phyloP scores from a whole-genome alignment of 2,113 vertebrate species.

The Pithys albifrons region DNA sequence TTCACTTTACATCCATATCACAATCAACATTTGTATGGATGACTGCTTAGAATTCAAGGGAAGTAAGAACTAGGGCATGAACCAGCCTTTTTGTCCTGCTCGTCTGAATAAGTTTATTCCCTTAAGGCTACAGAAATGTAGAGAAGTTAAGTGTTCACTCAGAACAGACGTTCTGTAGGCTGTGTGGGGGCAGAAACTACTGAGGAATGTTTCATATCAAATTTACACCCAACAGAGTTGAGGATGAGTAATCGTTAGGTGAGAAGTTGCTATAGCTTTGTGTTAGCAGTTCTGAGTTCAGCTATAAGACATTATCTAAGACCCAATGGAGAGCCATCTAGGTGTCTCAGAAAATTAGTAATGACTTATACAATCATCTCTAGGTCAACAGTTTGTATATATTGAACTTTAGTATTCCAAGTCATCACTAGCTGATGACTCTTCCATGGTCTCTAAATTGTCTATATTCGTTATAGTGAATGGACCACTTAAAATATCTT shows the following conservation, averaged over 20 bases:
- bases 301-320: constrained; percentile 36
- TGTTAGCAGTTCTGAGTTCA: constrained; percentile 54
- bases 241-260: constrained; percentile 64
- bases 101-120: constrained; percentile 36
- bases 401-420: constrained; percentile 9
- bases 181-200: constrained; percentile 63
- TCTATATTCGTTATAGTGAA: not conserved
- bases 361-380: constrained; percentile 46
- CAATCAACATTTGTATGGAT: not conserved
- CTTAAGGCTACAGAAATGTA: constrained; percentile 35
- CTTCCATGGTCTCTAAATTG: not conserved
- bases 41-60: constrained; percentile 27
- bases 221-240: constrained; percentile 52
- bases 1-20: not conserved
- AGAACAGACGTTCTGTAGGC: constrained; percentile 70
- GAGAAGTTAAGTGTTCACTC: constrained; percentile 21
- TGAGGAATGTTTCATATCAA: constrained; percentile 35
- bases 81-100: constrained; percentile 37
- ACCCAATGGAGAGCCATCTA: not conserved
- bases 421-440: not conserved
- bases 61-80: not conserved
- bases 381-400: not conserved
- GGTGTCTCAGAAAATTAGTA: constrained; percentile 55
- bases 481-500: not conserved
- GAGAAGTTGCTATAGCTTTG: constrained; percentile 45